phyloP scores from a whole-genome alignment of 2,113 vertebrate genomes.

The Catharus bicknelli region DNA sequence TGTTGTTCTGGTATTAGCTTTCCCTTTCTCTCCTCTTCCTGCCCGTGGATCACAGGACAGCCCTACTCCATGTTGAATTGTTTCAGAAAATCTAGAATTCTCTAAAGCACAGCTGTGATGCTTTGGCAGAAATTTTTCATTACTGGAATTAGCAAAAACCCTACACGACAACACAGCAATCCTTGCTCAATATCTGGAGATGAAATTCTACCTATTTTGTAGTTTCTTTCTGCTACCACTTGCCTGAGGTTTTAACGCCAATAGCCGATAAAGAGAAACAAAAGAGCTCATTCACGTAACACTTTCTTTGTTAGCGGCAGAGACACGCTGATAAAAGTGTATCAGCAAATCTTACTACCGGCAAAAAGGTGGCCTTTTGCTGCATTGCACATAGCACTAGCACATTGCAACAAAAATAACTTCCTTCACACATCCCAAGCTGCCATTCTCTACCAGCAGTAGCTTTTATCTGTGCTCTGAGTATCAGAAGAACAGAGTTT shows the following conservation, averaged over 20 bases:
- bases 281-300: background rate
- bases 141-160: background rate
- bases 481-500: background rate
- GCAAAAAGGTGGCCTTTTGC: background rate
- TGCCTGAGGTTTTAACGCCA: background rate
- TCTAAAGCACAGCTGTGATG: background rate
- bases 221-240: background rate
- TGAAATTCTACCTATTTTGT: background rate
- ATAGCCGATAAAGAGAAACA: background rate
- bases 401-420: background rate
- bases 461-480: background rate
- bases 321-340: background rate
- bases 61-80: background rate
- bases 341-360: background rate
- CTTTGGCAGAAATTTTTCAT: background rate
- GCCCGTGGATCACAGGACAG: background rate
- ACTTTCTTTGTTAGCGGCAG: background rate
- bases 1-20: background rate
- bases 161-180: background rate
- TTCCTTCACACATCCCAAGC: background rate
- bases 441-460: background rate
- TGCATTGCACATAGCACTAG: background rate
- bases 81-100: background rate
- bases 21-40: background rate
- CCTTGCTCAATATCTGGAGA: background rate